Conservation (phyloP, 2,113 vertebrate species). For the Pachypanchax playfairii region DNA sequence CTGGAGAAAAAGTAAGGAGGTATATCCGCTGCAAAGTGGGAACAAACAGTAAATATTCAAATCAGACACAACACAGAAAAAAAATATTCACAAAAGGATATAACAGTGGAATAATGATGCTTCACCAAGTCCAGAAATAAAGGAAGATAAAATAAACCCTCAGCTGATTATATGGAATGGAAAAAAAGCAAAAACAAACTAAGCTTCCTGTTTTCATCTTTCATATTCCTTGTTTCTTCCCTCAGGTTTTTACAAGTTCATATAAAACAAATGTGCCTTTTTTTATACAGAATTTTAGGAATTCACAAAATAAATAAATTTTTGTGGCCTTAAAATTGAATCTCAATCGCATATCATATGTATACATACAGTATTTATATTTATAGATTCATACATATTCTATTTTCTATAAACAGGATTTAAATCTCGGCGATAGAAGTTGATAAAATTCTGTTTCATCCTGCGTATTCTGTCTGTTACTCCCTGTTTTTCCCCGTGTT, state of each 20-base stretch:
- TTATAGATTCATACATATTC: slow-evolving; percentile 62
- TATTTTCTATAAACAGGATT: slow-evolving; percentile 76
- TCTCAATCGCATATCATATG: slow-evolving; percentile 68
- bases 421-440: slow-evolving; percentile 58
- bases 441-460: slow-evolving; percentile 59
- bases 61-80: slow-evolving; percentile 55
- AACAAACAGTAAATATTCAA: slow-evolving; percentile 60
- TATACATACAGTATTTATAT: slow-evolving; percentile 55
- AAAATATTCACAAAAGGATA: slow-evolving; percentile 62
- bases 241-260: slow-evolving; percentile 74
- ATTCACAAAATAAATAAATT: slow-evolving; percentile 86
- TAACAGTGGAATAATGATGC: slow-evolving; percentile 59
- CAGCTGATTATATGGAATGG: slow-evolving; percentile 69
- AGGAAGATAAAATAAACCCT: slow-evolving; percentile 49
- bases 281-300: slow-evolving; percentile 80
- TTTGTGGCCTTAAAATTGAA: slow-evolving; percentile 76
- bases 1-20: slow-evolving; percentile 49
- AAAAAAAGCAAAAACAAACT: slow-evolving; percentile 50
- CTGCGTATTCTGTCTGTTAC: slow-evolving; percentile 54
- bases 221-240: slow-evolving; percentile 74
- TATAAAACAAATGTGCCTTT: slow-evolving; percentile 72
- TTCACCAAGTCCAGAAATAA: slow-evolving; percentile 53
- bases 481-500: slow-evolving; percentile 51
- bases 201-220: slow-evolving; percentile 59
- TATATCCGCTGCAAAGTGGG: slow-evolving; percentile 57